Conservation (phyloP, 2,113 vertebrate genomes). For the Mixornis gularis region DNA sequence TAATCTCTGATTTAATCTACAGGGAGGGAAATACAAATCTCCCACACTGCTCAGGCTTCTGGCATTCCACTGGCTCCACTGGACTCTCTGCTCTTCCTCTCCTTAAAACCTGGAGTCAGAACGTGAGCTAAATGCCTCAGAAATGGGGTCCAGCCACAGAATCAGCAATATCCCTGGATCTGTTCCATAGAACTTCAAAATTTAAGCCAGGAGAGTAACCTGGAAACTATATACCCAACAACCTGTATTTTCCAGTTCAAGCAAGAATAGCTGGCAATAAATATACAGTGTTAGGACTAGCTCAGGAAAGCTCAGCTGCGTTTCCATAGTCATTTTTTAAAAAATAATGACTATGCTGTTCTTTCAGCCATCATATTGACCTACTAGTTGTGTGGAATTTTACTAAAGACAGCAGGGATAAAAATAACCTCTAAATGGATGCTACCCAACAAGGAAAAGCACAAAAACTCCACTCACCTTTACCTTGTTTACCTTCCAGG, state of each 20-base stretch:
- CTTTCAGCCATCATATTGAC: not conserved
- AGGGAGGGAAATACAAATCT: not conserved
- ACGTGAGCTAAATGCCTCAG: not conserved
- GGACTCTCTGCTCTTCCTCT: fast-evolving
- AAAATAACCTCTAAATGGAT: not conserved
- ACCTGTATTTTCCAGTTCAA: not conserved
- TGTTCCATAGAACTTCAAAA: not conserved
- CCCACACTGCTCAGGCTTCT: not conserved
- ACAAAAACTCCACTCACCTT: not conserved
- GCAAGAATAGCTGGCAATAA: not conserved
- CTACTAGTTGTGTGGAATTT: not conserved
- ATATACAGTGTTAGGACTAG: not conserved
- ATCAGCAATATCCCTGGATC: not conserved
- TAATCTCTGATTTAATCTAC: not conserved
- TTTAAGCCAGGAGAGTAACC: not conserved
- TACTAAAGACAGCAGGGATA: not conserved
- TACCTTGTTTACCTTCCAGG: not conserved
- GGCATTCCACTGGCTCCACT: not conserved
- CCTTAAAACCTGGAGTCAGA: not conserved
- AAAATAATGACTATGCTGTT: not conserved
- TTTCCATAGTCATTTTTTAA: not conserved
- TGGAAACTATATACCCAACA: not conserved
- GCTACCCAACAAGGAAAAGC: not conserved
- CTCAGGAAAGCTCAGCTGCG: not conserved
- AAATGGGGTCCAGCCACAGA: not conserved